Percentiles rank a stretch among this genome's conserved stretches.
Evolutionary conservation across 2,888 invertebrate genomes (phyloP).

Genomic region (Calameuta idolon): DNA sequence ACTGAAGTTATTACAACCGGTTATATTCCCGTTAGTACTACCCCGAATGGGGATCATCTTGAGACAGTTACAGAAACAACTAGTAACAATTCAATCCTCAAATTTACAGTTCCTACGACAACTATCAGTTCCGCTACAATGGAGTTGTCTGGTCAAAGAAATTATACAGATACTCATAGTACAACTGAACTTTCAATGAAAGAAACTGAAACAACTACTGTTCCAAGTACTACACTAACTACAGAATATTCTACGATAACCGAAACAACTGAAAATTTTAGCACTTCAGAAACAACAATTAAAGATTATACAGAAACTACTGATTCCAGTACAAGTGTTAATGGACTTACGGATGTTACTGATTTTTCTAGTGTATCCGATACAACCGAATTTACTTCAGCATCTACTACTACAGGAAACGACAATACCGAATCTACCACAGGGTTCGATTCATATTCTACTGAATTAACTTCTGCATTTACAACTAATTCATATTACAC

Average conservation of each 20-base stretch:
- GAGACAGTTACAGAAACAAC: no score
- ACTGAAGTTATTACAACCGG: no score
- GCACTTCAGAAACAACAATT: constrained; percentile 11
- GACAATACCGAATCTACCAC: no score
- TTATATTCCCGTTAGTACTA: no score
- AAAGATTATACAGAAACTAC: constrained; percentile 6
- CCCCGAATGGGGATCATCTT: no score
- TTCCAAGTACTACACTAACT: neutral
- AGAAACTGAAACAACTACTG: neutral
- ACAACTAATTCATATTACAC: constrained; percentile 27
- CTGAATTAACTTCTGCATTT: constrained; percentile 21
- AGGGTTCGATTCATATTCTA: neutral
- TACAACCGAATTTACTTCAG: constrained; percentile 8
- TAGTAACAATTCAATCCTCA: no score
- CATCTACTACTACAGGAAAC: no score
- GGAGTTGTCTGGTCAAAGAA: no score
- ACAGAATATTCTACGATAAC: constrained; percentile 2
- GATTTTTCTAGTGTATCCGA: constrained; percentile 12
- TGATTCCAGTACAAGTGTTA: constrained; percentile 2
- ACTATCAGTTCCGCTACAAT: no score
- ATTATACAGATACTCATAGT: neutral
- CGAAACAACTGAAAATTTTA: neutral
- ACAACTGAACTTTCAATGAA: neutral
- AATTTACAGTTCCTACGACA: no score
- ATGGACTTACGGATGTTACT: constrained; percentile 6